Base-by-base conservation (phyloP, 2,888 invertebrate species). In the Sepioteuthis lessoniana region DNA sequence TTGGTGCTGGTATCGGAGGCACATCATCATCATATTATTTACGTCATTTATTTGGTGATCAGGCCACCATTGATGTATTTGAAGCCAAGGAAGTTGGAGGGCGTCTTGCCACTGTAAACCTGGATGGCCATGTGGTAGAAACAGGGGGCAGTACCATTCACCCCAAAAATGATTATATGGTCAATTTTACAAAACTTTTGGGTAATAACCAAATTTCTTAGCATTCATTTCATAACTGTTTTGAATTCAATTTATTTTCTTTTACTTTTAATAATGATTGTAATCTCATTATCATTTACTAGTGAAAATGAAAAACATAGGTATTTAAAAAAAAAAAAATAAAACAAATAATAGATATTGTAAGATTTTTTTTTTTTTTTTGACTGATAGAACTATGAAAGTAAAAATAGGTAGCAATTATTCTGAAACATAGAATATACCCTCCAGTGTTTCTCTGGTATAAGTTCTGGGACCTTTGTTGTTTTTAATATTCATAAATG, bases 1-100 rank as follows among this genome's bases (percentile, higher is more conserved):
- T 98, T 94, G 98, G 98, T 35, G 98, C 97, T 93, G 98, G 98
- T 19, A 97, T 98, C 93, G 98, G 98, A 90, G 98, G 98, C 46
- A 97, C 98, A 4, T 97, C 98, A 1, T 97, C 97, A 35, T 98
- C 98, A 0, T 97, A 98, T 96, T 98, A 97, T 96, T 96, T 98
- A 19, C 97, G 97, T 25, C 97, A 98, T 95, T 95, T 97, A 37
- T 97, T 97, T 95, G 96, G 96, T 16, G 95, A 96, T 97, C 96
- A 97, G 94, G 96, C 97, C 13, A 95, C 97, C 0, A 97, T 98
- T 93, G 98, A 98, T 96, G 95, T 98, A 21, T 98, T 97, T 96
- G 98, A 98, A 96, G 96, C 97, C 55, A 96, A 97, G 38, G 96
- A 96, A 94, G 97, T 98, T 94, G 98, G 98, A 28, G 98, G 98